Conservation (phyloP, 2,797 vertebrate genomes). For the Xiphorhynchus erythropygius region DNA sequence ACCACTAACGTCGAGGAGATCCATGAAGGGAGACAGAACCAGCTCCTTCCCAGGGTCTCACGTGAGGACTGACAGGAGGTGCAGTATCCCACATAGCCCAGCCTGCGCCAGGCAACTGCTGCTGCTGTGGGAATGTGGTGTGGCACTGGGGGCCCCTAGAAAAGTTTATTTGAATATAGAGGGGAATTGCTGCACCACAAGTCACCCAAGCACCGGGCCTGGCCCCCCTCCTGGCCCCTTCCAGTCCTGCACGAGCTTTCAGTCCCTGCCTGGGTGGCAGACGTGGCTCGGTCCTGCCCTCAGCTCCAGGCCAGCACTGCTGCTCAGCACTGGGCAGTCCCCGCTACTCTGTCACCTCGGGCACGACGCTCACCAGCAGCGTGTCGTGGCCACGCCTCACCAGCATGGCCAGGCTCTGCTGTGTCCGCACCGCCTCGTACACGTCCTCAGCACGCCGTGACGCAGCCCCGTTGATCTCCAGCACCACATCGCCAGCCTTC, state of each 20-base stretch:
- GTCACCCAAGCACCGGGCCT: rapidly evolving
- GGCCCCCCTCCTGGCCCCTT: neutral
- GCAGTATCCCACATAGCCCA: neutral
- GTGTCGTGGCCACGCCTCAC: constrained; percentile 80
- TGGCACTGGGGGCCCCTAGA: neutral
- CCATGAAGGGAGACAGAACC: neutral
- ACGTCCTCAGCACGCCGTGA: constrained; percentile 87
- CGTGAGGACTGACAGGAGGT: neutral
- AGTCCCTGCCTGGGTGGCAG: neutral
- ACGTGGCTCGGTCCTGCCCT: neutral
- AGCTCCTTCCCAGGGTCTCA: neutral
- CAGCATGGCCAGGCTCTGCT: constrained; percentile 82
- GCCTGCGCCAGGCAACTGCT: neutral
- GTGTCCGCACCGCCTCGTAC: constrained; percentile 85
- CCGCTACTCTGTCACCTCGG: constrained; percentile 84
- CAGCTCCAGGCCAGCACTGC: rapidly evolving
- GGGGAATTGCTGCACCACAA: neutral
- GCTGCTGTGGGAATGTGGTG: neutral
- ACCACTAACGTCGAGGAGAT: rapidly evolving
- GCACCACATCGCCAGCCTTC: constrained; percentile 86
- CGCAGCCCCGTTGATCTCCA: constrained; percentile 85
- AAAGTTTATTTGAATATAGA: constrained; percentile 53
- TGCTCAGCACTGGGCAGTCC: neutral
- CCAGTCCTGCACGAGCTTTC: neutral
- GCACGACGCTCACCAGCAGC: constrained; percentile 84